These are phyloP conservation scores for Neosilurus mollespiculum DNA, from an alignment of 2,797 vertebrate species.

Conservation along the genomic window DNA sequence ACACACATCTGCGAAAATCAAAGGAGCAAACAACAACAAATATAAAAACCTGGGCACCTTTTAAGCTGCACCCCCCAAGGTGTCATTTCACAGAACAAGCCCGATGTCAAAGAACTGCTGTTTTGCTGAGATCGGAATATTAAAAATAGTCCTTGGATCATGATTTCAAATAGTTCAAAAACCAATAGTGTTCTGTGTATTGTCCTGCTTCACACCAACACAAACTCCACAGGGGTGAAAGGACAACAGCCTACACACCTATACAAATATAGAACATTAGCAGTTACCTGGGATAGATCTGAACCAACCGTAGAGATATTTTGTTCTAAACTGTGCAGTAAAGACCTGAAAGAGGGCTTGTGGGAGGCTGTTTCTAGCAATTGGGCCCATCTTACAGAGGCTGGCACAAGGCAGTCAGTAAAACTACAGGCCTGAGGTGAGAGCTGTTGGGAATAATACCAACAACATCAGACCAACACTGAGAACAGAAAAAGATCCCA, in stretches of 20 bases:
- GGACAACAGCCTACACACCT: neutral
- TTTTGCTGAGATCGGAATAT: neutral
- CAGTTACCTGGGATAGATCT: neutral
- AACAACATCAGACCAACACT: constrained; percentile 19
- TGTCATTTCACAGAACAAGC: constrained; percentile 4
- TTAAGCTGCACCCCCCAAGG: neutral
- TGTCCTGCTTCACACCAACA: neutral
- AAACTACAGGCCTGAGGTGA: constrained; percentile 23
- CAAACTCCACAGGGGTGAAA: constrained; percentile 1
- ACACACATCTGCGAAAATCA: constrained; percentile 23
- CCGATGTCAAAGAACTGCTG: neutral
- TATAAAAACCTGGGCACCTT: constrained; percentile 20
- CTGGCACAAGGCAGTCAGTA: constrained; percentile 32
- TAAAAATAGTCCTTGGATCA: neutral
- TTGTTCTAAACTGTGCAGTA: neutral
- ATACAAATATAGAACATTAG: constrained; percentile 13
- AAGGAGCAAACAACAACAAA: constrained; percentile 37
- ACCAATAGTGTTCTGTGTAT: neutral
- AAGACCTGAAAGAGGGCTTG: constrained; percentile 13
- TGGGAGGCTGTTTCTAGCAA: constrained; percentile 23
- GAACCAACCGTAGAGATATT: neutral
- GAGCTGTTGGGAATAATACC: constrained; percentile 32
- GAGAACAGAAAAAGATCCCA: constrained; percentile 28
- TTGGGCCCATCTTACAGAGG: constrained; percentile 9
- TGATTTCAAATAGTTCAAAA: neutral